phyloP scores from a whole-genome alignment of 92 coral and sea anemone species.

The Ricordea florida region DNA sequence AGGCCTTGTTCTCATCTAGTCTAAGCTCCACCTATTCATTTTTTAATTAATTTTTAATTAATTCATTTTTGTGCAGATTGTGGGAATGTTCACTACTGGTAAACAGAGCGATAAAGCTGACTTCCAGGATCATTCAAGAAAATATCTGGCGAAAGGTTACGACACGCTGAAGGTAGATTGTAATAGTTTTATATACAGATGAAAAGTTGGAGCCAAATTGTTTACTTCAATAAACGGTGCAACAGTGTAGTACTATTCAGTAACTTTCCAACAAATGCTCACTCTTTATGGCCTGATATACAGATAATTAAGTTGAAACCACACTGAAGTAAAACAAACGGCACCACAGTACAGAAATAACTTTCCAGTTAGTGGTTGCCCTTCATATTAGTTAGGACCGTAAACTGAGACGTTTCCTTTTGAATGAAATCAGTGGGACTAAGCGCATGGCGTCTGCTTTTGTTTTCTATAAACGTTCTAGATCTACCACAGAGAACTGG shows the following conservation, averaged over 20 bases:
- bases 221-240: background rate
- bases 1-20: no score
- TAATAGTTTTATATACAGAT: background rate
- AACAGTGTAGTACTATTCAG: no score
- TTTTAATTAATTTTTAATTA: no score
- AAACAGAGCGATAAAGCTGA: slow-evolving; percentile 64
- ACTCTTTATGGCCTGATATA: background rate
- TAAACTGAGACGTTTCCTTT: no score
- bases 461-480: background rate
- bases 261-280: background rate
- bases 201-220: background rate
- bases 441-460: background rate
- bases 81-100: slow-evolving; percentile 44
- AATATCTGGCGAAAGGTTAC: slow-evolving; percentile 81
- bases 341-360: no score
- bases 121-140: slow-evolving; percentile 41
- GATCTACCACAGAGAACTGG: slow-evolving; percentile 91
- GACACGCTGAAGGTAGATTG: slow-evolving; percentile 68
- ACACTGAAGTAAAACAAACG: no score
- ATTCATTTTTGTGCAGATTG: slow-evolving; percentile 45
- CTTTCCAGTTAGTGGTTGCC: no score
- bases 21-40: no score
- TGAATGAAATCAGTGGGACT: background rate
- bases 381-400: no score
- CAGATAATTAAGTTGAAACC: no score